Percentiles rank a stretch among this genome's conserved stretches.
Conservation (phyloP, 2,113 vertebrate genomes). For the Procapra przewalskii region DNA sequence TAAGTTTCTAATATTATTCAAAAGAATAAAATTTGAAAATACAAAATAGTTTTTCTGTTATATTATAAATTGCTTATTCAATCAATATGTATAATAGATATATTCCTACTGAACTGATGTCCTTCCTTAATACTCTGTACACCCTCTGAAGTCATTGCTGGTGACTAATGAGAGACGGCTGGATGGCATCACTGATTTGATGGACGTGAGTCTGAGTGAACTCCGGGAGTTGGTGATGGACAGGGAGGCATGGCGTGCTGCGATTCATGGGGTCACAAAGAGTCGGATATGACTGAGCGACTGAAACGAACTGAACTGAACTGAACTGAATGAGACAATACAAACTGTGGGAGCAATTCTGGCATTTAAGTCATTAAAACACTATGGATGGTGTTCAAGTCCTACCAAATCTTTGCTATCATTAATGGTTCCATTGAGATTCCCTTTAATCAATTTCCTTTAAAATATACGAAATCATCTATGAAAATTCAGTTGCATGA, state of each 20-base stretch:
- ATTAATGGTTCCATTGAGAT: background rate
- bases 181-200: too few species aligned
- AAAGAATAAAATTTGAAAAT: background rate
- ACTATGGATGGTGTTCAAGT: background rate
- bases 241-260: too few species aligned
- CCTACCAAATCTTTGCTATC: background rate
- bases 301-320: too few species aligned
- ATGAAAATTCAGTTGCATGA: background rate
- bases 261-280: fast-evolving
- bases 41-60: background rate
- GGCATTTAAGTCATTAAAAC: background rate
- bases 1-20: background rate
- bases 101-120: background rate
- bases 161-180: background rate
- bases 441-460: background rate
- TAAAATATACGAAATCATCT: background rate
- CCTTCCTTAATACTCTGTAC: background rate
- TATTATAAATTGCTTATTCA: background rate
- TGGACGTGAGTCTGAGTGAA: too few species aligned
- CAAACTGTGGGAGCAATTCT: background rate
- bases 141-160: background rate
- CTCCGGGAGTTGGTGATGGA: too few species aligned
- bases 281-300: fast-evolving
- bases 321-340: background rate
- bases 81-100: background rate